Evolutionary conservation across 1,140 invertebrate genomes (phyloP).

Genomic region (Psix sp.): DNA sequence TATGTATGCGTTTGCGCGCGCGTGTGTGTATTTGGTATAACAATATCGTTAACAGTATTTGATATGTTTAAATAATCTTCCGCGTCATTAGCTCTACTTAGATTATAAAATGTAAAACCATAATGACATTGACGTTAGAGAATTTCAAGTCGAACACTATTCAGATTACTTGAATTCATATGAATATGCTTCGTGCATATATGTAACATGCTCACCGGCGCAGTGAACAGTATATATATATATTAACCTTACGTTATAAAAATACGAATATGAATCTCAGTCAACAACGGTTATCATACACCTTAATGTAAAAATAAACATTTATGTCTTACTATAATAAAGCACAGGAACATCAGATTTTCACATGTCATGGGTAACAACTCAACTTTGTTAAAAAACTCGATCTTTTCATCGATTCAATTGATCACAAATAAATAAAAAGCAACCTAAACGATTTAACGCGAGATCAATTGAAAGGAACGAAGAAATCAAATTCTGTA

Average conservation of each 20-base stretch:
- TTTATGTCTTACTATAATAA: slow-evolving; percentile 42
- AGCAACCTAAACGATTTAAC: background rate
- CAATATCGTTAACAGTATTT: too few species aligned
- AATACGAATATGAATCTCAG: slow-evolving; percentile 46
- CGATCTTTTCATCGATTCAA: background rate
- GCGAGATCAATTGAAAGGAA: background rate
- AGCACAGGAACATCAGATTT: slow-evolving; percentile 47
- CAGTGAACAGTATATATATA: too few species aligned
- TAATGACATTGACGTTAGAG: too few species aligned
- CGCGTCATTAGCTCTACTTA: too few species aligned
- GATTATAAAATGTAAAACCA: too few species aligned
- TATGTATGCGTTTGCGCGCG: too few species aligned
- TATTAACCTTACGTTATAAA: slow-evolving; percentile 42
- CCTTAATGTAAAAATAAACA: slow-evolving; percentile 56
- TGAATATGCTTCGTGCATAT: too few species aligned
- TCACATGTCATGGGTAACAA: slow-evolving; percentile 18
- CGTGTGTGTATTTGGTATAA: too few species aligned
- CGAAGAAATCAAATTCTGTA: slow-evolving; percentile 4
- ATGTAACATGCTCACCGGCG: too few species aligned
- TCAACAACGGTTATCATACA: slow-evolving; percentile 41
- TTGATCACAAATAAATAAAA: background rate
- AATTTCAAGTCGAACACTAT: too few species aligned
- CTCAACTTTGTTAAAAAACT: slow-evolving; percentile 3
- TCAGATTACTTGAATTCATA: too few species aligned
- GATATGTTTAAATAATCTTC: too few species aligned